phyloP scores from a whole-genome alignment of 1,140 invertebrate species.

The Asbolus verrucosus region DNA sequence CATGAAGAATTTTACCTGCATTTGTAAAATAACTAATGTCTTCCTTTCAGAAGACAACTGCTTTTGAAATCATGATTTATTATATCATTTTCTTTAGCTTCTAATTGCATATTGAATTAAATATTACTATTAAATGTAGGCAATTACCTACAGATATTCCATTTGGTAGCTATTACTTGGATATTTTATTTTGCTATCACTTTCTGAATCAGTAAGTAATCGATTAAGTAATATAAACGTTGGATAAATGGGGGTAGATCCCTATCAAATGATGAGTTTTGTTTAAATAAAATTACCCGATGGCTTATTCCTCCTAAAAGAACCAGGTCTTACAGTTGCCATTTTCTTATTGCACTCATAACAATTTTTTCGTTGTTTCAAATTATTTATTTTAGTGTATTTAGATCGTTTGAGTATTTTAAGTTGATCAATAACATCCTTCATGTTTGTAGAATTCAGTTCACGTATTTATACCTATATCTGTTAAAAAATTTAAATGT shows the following conservation, averaged over 20 bases:
- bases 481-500: background rate
- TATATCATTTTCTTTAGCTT: constrained; percentile 24
- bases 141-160: constrained; percentile 14
- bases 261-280: constrained; percentile 13
- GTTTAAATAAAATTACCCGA: background rate
- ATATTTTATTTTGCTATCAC: constrained; percentile 9
- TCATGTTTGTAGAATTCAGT: background rate
- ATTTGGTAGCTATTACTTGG: constrained; percentile 4
- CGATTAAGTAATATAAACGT: constrained; percentile 24
- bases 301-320: no score
- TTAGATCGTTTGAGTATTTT: no score
- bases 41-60: constrained; percentile 13
- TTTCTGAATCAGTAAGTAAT: constrained; percentile 4
- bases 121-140: constrained; percentile 30
- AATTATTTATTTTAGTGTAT: no score
- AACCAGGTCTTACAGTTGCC: no score
- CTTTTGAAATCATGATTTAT: constrained; percentile 41
- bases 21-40: constrained; percentile 37
- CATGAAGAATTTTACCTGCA: constrained; percentile 31
- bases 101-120: constrained; percentile 37
- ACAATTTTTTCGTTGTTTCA: no score
- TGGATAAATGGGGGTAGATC: background rate
- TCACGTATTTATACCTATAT: background rate
- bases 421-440: no score
- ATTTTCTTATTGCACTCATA: no score